Conservation (phyloP, 2,113 vertebrate genomes). For the Laterallus jamaicensis region DNA sequence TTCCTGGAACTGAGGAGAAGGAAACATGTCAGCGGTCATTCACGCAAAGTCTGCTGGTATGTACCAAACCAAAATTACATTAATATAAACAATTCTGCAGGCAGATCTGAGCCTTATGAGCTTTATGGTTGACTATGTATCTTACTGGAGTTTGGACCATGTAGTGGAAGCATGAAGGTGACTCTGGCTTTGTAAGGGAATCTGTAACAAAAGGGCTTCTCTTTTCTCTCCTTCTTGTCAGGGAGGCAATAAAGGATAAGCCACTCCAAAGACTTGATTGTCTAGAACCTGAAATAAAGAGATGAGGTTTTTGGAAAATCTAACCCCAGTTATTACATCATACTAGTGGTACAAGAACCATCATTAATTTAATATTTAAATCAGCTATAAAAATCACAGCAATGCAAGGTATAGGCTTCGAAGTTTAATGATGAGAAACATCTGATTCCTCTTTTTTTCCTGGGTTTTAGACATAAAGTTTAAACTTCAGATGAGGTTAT, state of each 20-base stretch:
- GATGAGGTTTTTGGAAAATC: not conserved
- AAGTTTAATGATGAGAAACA: not conserved
- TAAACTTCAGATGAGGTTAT: conserved; percentile 41
- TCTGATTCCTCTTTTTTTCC: not conserved
- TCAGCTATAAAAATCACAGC: conserved; percentile 3
- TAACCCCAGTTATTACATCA: not conserved
- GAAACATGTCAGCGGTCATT: not conserved
- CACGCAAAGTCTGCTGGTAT: not conserved
- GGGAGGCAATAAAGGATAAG: not conserved
- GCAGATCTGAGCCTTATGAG: not conserved
- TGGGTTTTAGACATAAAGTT: not conserved
- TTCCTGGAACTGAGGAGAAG: not conserved
- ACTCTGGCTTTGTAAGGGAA: not conserved
- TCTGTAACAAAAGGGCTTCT: not conserved
- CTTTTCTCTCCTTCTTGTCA: not conserved
- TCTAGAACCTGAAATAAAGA: not conserved
- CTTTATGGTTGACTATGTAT: not conserved
- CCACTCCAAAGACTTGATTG: not conserved
- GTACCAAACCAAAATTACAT: not conserved
- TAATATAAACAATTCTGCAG: not conserved
- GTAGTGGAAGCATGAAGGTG: not conserved
- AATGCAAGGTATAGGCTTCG: not conserved
- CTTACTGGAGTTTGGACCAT: not conserved
- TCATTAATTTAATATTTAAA: not conserved
- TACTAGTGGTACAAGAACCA: not conserved